phyloP scores from a whole-genome alignment of 2,888 invertebrate genomes.

The Stictocephala bisonia region DNA sequence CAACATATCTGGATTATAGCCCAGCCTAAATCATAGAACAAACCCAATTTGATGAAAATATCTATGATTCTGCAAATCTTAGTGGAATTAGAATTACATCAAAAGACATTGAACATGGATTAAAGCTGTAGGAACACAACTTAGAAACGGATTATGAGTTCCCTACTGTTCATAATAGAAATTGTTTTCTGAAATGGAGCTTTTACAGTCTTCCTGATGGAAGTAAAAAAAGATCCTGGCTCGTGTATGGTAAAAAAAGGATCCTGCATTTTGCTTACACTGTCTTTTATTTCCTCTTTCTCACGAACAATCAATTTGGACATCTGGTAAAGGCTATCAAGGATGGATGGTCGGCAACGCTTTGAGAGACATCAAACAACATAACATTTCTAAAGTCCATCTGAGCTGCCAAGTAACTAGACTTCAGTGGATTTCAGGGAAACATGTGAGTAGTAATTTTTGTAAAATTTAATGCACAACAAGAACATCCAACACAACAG shows the following conservation, averaged over 20 bases:
- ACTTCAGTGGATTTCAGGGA: constrained; percentile 16
- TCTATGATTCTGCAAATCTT: neutral
- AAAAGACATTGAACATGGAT: constrained; percentile 13
- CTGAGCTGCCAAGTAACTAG: constrained; percentile 4
- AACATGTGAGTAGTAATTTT: neutral
- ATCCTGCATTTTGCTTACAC: constrained; percentile 4
- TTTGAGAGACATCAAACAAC: neutral
- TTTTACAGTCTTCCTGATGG: constrained; percentile 26
- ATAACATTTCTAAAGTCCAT: neutral
- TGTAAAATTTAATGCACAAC: constrained; percentile 16
- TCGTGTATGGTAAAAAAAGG: constrained; percentile 9
- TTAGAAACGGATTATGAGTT: neutral
- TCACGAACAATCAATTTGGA: constrained; percentile 6
- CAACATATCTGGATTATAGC: neutral
- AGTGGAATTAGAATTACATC: neutral
- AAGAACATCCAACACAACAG: neutral
- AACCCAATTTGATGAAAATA: neutral
- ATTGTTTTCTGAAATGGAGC: neutral
- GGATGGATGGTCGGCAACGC: constrained; percentile 1
- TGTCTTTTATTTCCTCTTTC: constrained; percentile 5
- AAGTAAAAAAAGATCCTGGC: constrained; percentile 1
- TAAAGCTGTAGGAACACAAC: neutral
- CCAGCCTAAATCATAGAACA: neutral
- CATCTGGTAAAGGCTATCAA: neutral
- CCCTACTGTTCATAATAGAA: constrained; percentile 14